phyloP scores from a whole-genome alignment of 2,888 invertebrate genomes.

The Apamea epomidion region DNA sequence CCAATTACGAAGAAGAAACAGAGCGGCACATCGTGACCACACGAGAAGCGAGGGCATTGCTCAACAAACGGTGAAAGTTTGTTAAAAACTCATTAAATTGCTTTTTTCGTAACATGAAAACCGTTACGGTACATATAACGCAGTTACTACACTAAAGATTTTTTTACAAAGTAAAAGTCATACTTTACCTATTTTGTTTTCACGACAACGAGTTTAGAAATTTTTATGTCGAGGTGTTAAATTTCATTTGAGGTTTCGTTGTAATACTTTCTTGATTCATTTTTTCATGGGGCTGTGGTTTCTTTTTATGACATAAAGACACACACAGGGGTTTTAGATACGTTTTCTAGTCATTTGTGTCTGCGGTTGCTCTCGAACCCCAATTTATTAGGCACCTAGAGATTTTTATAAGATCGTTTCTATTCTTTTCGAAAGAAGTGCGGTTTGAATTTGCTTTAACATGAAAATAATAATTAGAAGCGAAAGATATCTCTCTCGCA shows the following conservation, averaged over 20 bases:
- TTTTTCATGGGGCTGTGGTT: conserved; percentile 17
- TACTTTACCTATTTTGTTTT: conserved; percentile 46
- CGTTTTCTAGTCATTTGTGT: conserved; percentile 6
- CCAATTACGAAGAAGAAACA: conserved; percentile 68
- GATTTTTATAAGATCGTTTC: neutral
- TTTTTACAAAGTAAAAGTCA: conserved; percentile 65
- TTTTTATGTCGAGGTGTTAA: conserved; percentile 36
- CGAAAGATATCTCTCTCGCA: neutral
- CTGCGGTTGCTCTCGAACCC: neutral
- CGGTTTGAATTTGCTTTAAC: neutral
- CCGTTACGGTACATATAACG: conserved; percentile 74
- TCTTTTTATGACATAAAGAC: neutral
- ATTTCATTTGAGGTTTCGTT: conserved; percentile 37
- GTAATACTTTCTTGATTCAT: conserved; percentile 2
- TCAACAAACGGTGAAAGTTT: conserved; percentile 79
- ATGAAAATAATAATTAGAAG: no score
- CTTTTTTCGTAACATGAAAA: conserved; percentile 78
- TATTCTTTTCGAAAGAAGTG: neutral
- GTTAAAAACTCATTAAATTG: conserved; percentile 74
- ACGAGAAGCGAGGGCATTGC: conserved; percentile 64
- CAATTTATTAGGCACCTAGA: neutral
- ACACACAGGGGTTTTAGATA: neutral
- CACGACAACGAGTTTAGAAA: conserved; percentile 52
- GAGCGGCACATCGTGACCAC: conserved; percentile 68
- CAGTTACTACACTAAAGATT: conserved; percentile 47